Percentiles rank a stretch among this genome's conserved stretches.
These are phyloP conservation scores for Exaiptasia diaphana DNA, from an alignment of 64 coral and sea anemone genomes.

Conservation along the genomic window DNA sequence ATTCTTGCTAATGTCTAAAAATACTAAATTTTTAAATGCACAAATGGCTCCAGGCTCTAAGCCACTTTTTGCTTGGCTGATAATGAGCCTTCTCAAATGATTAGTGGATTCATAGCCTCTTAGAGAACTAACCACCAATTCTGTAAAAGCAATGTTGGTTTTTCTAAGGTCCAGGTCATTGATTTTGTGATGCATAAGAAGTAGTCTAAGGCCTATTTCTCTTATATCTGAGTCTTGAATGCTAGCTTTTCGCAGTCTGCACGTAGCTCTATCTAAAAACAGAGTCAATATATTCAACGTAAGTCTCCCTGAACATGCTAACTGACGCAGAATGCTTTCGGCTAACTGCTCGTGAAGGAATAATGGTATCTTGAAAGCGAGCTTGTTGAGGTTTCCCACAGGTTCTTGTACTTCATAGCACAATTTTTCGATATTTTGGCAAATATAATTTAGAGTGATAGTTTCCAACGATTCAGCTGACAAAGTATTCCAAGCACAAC, in stretches of 20 bases:
- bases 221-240: conserved; percentile 42
- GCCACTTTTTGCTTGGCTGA: conserved; percentile 34
- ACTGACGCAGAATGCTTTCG: conserved; percentile 39
- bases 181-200: conserved; percentile 48
- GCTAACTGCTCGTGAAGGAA: conserved; percentile 75
- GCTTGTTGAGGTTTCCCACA: conserved; percentile 18
- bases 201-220: conserved; percentile 32
- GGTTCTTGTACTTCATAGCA: conserved; percentile 45
- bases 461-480: conserved; percentile 65
- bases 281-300: conserved; percentile 46
- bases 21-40: conserved; percentile 41
- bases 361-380: conserved; percentile 60
- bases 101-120: conserved; percentile 28
- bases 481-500: conserved; percentile 50
- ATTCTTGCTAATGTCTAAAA: conserved; percentile 66
- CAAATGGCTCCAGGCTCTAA: conserved; percentile 32
- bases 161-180: conserved; percentile 53
- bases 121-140: conserved; percentile 24
- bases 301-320: conserved; percentile 32
- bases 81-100: conserved; percentile 47
- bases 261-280: conserved; percentile 51
- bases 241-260: conserved; percentile 38
- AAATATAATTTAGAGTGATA: conserved; percentile 50
- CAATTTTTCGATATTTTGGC: conserved; percentile 49
- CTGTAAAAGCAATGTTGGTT: conserved; percentile 35